Conservation (phyloP, 92 coral and sea anemone species). For the Porites cylindrica region DNA sequence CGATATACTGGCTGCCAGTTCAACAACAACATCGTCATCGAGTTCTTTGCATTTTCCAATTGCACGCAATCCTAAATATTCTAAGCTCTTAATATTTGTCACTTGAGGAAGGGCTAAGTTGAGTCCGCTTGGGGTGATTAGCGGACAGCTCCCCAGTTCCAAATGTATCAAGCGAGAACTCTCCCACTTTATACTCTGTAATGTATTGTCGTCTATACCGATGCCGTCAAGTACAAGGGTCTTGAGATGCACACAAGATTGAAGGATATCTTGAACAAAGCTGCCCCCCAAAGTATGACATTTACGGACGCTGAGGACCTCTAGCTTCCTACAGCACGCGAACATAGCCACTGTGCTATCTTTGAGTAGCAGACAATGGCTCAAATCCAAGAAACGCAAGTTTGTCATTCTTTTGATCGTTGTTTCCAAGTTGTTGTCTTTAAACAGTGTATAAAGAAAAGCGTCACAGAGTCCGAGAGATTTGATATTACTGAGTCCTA, state of each 20-base stretch:
- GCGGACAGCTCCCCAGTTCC: constrained; percentile 79
- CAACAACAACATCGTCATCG: constrained; percentile 48
- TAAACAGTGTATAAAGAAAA: constrained; percentile 57
- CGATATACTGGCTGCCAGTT: constrained; percentile 45
- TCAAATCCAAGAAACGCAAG: constrained; percentile 66
- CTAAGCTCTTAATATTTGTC: constrained; percentile 52
- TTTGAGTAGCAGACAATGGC: constrained; percentile 66
- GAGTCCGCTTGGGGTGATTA: constrained; percentile 63
- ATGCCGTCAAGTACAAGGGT: constrained; percentile 76
- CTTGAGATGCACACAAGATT: constrained; percentile 42
- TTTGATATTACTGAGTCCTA: constrained; percentile 43
- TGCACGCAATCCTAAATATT: constrained; percentile 73
- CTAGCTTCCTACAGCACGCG: constrained; percentile 53
- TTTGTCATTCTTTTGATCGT: constrained; percentile 43
- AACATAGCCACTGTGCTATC: constrained; percentile 50
- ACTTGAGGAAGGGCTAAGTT: constrained; percentile 36
- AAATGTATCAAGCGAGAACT: constrained; percentile 46
- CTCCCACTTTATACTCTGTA: constrained; percentile 61
- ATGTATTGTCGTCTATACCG: constrained; percentile 61
- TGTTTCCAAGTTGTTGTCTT: constrained; percentile 20
- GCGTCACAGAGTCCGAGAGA: constrained; percentile 79
- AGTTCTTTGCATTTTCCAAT: constrained; percentile 69
- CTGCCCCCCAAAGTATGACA: constrained; percentile 61
- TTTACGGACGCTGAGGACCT: constrained; percentile 71
- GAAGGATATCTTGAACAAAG: constrained; percentile 49